Evolutionary conservation across 2,797 vertebrate species (phyloP).

Genomic region (Molothrus ater): DNA sequence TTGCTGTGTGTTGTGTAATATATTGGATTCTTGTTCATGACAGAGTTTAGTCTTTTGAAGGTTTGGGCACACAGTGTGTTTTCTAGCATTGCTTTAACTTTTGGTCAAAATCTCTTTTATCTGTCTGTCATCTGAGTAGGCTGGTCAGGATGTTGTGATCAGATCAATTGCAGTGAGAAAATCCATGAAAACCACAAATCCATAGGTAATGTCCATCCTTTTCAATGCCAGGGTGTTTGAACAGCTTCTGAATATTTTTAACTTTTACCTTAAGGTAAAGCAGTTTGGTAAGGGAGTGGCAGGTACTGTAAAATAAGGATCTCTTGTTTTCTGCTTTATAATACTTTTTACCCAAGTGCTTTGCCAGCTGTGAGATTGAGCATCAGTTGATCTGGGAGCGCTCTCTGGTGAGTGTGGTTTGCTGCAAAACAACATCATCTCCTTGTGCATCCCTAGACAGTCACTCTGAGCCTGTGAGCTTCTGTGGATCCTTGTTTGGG

Average conservation of each 20-base stretch:
- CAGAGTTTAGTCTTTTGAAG: background rate
- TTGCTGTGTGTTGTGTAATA: background rate
- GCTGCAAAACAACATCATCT: conserved; percentile 59
- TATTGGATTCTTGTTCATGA: background rate
- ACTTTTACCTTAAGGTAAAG: background rate
- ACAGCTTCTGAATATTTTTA: background rate
- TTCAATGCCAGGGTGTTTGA: background rate
- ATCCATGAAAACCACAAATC: background rate
- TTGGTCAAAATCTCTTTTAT: background rate
- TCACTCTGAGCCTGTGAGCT: conserved; percentile 18
- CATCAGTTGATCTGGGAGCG: conserved; percentile 64
- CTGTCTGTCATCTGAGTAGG: background rate
- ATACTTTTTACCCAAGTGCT: conserved; percentile 60
- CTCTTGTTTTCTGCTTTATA: conserved; percentile 28
- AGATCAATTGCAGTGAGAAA: background rate
- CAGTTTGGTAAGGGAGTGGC: background rate
- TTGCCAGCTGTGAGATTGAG: conserved; percentile 63
- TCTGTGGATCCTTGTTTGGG: conserved; percentile 56
- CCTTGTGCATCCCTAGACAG: conserved; percentile 16
- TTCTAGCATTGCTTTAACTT: background rate
- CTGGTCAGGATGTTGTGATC: background rate
- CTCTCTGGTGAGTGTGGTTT: conserved; percentile 75
- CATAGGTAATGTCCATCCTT: background rate
- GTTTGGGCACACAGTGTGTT: background rate
- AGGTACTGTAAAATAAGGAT: conserved; percentile 1